phyloP scores from a whole-genome alignment of 2,888 invertebrate genomes.

The Himalopsyche japonica region DNA sequence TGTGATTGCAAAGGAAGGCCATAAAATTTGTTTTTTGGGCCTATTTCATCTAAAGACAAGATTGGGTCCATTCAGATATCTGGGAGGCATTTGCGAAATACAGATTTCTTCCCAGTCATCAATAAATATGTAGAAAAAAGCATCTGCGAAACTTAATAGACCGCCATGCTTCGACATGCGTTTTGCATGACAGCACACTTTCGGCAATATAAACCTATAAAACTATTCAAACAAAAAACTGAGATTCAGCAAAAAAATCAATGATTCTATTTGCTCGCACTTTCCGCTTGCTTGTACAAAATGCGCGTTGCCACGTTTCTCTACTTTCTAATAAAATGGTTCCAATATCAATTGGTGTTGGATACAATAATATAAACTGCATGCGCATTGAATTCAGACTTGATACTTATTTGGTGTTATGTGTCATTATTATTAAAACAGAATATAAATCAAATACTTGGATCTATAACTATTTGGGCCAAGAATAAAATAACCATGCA shows the following conservation, averaged over 20 bases:
- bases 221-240: constrained; percentile 16
- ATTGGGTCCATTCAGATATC: background rate
- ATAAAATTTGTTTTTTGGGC: background rate
- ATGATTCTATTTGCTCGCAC: background rate
- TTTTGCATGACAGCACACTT: constrained; percentile 18
- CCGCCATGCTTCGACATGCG: constrained; percentile 11
- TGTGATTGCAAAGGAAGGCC: background rate
- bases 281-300: background rate
- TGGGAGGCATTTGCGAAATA: background rate
- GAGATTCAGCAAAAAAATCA: constrained; percentile 2
- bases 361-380: no score
- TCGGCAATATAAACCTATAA: constrained; percentile 8
- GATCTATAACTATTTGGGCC: no score
- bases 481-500: no score
- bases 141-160: constrained; percentile 30
- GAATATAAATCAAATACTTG: no score
- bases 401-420: no score
- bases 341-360: background rate
- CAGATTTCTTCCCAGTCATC: constrained; percentile 7
- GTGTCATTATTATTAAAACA: no score
- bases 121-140: constrained; percentile 5
- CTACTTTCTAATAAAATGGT: background rate
- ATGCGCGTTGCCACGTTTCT: background rate
- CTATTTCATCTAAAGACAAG: background rate
- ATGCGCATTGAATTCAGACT: no score